Conservation (phyloP, 2,113 vertebrate genomes). For the Apodemus speciosus region DNA sequence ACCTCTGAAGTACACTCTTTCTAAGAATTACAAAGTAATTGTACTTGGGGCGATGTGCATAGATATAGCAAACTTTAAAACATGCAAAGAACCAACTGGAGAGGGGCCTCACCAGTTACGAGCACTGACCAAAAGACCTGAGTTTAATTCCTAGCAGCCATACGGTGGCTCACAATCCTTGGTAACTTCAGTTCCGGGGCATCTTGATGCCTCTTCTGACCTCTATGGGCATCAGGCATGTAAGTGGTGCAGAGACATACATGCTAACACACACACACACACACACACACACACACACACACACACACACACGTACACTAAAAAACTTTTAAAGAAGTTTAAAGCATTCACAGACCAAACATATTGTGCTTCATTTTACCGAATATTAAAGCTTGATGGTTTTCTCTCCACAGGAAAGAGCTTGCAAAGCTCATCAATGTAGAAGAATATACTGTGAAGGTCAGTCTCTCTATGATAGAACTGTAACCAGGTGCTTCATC, state of each 20-base stretch:
- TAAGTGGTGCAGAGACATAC: not conserved
- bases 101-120: not conserved
- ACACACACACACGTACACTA: not conserved
- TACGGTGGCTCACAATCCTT: not conserved
- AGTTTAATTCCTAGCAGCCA: not conserved
- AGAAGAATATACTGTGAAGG: conserved; percentile 26
- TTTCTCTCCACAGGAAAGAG: conserved; percentile 52
- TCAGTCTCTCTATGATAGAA: conserved; percentile 22
- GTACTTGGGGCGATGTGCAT: not conserved
- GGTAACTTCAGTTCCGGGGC: not conserved
- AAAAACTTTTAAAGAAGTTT: not conserved
- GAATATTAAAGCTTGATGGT: not conserved
- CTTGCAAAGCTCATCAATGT: not conserved
- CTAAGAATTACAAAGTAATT: not conserved
- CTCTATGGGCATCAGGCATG: not conserved
- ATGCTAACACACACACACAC: not conserved
- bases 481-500: not conserved
- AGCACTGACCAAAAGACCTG: not conserved
- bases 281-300: not conserved
- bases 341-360: not conserved
- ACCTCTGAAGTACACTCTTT: not conserved
- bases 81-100: not conserved
- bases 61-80: not conserved
- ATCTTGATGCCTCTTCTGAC: not conserved
- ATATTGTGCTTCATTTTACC: not conserved